phyloP scores from a whole-genome alignment of 2,113 vertebrate genomes.

The Oncorhynchus gorbuscha region DNA sequence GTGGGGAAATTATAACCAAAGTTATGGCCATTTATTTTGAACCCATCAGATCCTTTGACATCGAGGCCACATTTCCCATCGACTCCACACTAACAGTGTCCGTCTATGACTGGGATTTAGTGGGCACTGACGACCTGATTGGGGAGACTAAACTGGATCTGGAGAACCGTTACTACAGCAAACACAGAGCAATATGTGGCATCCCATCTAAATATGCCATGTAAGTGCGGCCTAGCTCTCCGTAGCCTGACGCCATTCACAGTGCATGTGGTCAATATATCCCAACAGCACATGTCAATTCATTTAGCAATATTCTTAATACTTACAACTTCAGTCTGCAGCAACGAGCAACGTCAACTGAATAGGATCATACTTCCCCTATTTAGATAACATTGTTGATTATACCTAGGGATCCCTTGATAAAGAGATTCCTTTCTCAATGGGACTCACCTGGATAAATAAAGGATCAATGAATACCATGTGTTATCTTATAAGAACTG shows the following conservation, averaged over 20 bases:
- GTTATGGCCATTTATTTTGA: background rate
- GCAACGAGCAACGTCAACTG: too few species aligned
- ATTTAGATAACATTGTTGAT: too few species aligned
- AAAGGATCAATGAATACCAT: too few species aligned
- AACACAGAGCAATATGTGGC: slow-evolving; percentile 92
- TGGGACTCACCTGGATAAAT: too few species aligned
- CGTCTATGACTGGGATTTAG: slow-evolving; percentile 96
- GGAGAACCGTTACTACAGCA: slow-evolving; percentile 99
- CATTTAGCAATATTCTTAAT: too few species aligned
- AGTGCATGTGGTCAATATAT: too few species aligned
- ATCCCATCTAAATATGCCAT: slow-evolving; percentile 83
- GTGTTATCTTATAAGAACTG: background rate
- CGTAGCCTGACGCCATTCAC: too few species aligned
- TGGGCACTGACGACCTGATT: slow-evolving; percentile 95
- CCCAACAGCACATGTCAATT: background rate
- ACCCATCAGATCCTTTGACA: slow-evolving; percentile 87
- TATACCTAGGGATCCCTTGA: too few species aligned
- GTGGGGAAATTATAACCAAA: too few species aligned
- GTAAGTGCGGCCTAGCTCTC: slow-evolving; percentile 63
- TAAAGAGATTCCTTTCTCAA: too few species aligned
- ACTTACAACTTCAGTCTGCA: too few species aligned
- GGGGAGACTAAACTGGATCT: slow-evolving; percentile 96
- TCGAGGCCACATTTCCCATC: slow-evolving; percentile 95
- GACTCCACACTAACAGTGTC: slow-evolving; percentile 95
- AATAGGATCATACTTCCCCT: too few species aligned